Base-by-base conservation (phyloP, 2,113 vertebrate genomes). In the Hippoglossus stenolepis region DNA sequence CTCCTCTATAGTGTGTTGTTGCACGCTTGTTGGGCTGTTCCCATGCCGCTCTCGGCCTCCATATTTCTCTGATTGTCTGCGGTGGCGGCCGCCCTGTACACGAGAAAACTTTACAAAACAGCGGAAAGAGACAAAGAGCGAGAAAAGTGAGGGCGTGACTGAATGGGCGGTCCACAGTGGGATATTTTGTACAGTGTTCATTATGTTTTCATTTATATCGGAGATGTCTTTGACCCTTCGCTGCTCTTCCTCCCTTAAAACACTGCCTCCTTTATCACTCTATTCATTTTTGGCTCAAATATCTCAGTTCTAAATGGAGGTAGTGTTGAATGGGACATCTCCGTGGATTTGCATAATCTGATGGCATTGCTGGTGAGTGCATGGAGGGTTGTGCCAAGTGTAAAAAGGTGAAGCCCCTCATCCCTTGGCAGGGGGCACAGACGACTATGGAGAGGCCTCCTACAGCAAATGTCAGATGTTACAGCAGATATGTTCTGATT, bases 321-420 rank as follows among this genome's bases (percentile, higher is more conserved):
- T 82, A 64, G 75, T 73, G 88, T 70, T 93, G 91, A 94, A 94
- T 92, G 71, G 93, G 80, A 83, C 86, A 88, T 92, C 89, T 89
- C 80, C 67, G 69, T 83, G 84, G 84, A 95, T 95, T 95, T 95
- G 94, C 95, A 95, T 95, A 95, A 95, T 95, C 92, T 93, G 85
- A 85, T 91, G 93, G 90, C 86, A 90, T 91, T 77, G 80, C 88
- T 85, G 87, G 84, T 79, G 90, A 89, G 74, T 85, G 77, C 87
- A 89, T 64, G 11, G 77, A 77, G 83, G 80, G 68, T 75, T 73
- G 86, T 94, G 94, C 93, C 94, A 95, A 94, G 91, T 78, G 69
- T 83, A 86, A 80, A 86, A 94, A 95, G 94, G 94, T 95, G 94
- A 91, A 89, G 75, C 80, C 85, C 77, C 77, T 88, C 90, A 83